These are phyloP conservation scores for Montipora cactus DNA, from an alignment of 64 coral and sea anemone species.

Conservation along the genomic window DNA sequence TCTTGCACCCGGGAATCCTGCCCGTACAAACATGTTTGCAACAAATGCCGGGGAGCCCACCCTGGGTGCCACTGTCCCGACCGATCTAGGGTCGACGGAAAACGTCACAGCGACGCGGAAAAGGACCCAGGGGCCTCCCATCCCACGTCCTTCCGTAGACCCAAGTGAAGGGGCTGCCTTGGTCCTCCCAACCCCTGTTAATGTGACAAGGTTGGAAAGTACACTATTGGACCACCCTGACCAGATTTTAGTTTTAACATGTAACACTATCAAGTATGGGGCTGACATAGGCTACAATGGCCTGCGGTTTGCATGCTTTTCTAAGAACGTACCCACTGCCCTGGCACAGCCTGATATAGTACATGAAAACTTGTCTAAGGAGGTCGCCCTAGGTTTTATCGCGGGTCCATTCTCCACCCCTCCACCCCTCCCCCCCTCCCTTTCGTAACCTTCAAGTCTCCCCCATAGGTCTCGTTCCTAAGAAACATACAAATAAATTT, in stretches of 20 bases:
- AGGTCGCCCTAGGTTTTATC: background rate
- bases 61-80: no score
- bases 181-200: constrained; percentile 28
- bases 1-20: background rate
- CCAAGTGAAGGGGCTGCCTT: background rate
- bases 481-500: constrained; percentile 58
- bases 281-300: background rate
- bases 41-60: no score
- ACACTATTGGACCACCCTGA: background rate
- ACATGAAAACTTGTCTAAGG: background rate
- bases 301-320: background rate
- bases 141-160: no score
- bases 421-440: background rate
- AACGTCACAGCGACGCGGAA: no score
- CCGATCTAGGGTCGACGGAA: background rate
- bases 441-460: constrained; percentile 5
- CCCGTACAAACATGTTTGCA: background rate
- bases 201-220: constrained; percentile 1
- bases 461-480: constrained; percentile 19
- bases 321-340: constrained; percentile 39
- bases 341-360: constrained; percentile 31
- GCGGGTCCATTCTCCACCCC: constrained; percentile 29
- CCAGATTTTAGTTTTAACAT: no score
- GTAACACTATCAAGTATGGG: no score
- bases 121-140: no score